Evolutionary conservation across 1,140 invertebrate genomes (phyloP).

Genomic region (Trichonephila inaurata): DNA sequence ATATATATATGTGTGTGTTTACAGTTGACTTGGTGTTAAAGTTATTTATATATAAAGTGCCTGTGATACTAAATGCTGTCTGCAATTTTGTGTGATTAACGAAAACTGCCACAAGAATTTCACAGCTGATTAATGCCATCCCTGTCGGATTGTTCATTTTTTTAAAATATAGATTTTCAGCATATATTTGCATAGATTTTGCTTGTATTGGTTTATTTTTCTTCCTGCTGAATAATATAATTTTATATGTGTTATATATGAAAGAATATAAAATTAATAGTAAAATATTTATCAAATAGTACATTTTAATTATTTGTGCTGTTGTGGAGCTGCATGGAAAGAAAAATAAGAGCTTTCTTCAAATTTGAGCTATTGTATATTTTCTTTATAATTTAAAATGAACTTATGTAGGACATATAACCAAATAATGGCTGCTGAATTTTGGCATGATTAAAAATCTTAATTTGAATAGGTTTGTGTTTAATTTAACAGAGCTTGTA

Average conservation of each 20-base stretch:
- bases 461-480: background rate
- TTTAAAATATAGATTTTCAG: slow-evolving; percentile 18
- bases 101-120: slow-evolving; percentile 63
- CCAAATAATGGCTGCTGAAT: background rate
- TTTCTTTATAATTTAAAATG: slow-evolving; percentile 36
- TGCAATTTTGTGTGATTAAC: background rate
- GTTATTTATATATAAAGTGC: background rate
- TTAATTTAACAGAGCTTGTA: slow-evolving; percentile 53
- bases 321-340: slow-evolving; percentile 14
- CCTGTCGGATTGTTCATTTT: slow-evolving; percentile 55
- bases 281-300: slow-evolving; percentile 38
- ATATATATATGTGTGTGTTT: no score
- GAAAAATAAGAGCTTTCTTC: slow-evolving; percentile 48
- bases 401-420: slow-evolving; percentile 6
- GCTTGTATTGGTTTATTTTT: background rate
- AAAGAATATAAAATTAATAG: slow-evolving; percentile 8
- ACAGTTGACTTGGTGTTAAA: background rate
- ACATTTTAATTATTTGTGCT: slow-evolving; percentile 34
- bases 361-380: slow-evolving; percentile 37
- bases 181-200: slow-evolving; percentile 63
- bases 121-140: slow-evolving; percentile 65
- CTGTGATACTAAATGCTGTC: slow-evolving; percentile 55
- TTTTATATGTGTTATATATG: slow-evolving; percentile 39
- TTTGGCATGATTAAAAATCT: background rate
- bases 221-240: slow-evolving; percentile 21